Percentiles rank a stretch among this genome's conserved stretches.
phyloP scores from a whole-genome alignment of 2,888 invertebrate species.

The Heliconius ismenius region DNA sequence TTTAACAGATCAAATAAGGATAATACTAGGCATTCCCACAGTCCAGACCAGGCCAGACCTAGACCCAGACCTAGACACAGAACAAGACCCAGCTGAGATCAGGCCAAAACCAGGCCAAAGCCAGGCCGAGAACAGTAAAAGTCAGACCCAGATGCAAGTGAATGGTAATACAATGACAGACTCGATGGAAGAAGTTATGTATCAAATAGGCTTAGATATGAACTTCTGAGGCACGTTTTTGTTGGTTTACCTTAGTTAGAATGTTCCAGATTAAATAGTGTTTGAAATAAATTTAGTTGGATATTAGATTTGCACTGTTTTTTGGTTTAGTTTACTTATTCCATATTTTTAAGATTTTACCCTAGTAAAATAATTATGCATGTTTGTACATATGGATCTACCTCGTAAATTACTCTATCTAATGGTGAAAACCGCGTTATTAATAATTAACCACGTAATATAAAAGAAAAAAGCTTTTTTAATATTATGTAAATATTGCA shows the following conservation, averaged over 20 bases:
- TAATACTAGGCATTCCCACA: slow-evolving; percentile 84
- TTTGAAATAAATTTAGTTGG: neutral
- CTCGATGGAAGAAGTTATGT: slow-evolving; percentile 79
- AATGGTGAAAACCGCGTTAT: too few species aligned
- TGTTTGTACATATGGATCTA: too few species aligned
- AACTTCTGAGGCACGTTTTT: slow-evolving; percentile 73
- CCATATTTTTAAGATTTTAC: too few species aligned
- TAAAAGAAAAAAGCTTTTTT: too few species aligned
- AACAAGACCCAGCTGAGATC: too few species aligned
- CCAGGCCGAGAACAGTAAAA: slow-evolving; percentile 44
- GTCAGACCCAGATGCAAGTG: slow-evolving; percentile 22
- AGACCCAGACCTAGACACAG: slow-evolving; percentile 35
- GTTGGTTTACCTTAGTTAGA: slow-evolving; percentile 42
- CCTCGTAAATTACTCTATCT: too few species aligned
- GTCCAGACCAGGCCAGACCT: slow-evolving; percentile 55
- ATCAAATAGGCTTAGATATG: slow-evolving; percentile 81
- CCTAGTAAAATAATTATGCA: too few species aligned
- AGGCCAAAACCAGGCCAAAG: slow-evolving; percentile 41
- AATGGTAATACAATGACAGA: slow-evolving; percentile 52
- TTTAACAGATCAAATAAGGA: slow-evolving; percentile 86
- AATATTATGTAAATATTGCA: too few species aligned
- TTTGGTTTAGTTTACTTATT: too few species aligned
- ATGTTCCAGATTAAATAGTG: slow-evolving; percentile 11
- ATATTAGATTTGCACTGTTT: neutral
- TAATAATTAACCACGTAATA: too few species aligned